Evolutionary conservation across 2,797 vertebrate species (phyloP), one percentile per base, ranked within the genome.

Genomic region (Falco peregrinus): DNA sequence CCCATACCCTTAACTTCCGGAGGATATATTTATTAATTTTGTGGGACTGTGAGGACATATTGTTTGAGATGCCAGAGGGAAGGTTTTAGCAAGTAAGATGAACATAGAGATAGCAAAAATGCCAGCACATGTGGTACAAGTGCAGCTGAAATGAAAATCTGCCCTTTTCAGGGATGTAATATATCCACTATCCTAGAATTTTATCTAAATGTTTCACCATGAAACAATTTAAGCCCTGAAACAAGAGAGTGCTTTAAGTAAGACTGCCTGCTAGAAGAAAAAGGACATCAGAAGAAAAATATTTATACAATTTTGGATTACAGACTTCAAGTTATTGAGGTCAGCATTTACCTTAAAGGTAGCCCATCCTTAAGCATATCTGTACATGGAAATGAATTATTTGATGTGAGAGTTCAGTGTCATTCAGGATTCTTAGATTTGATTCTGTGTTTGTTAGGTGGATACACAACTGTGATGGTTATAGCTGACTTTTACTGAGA

Each of bases 201-300:
- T 65, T 79, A 84, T 84, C 71, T 87, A 84, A 94, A 51, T 13
- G 9, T 84, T 87, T 92, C 16, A 79, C 64, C 76, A 73, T 78
- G 48, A 89, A 84, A 68, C 90, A 29, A 86, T 91, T 95, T 81
- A 70, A 90, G 26, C 51, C 93, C 64, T 75, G 45, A 93, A 95
- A 93, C 57, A 89, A 84, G 81, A 82, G 28, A 61, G 3, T 61
- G 45, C 37, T 93, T 96, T 95, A 83, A 93, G 81, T 63, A 92
- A 93, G n/a, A 28, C 73, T 96, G 28, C 17, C 48, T 86, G 20
- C 37, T 84, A 61, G 69, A 88, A 89, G 75, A 35, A 91, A 97
- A 94, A 95, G 28, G 51, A 47, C n/a, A 74, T 68, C 78, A 59
- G 54, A 60, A 87, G 70, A 79, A 76, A 97, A 95, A 63, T 76